phyloP scores from a whole-genome alignment of 1,140 invertebrate genomes.

The Anastrepha ludens region DNA sequence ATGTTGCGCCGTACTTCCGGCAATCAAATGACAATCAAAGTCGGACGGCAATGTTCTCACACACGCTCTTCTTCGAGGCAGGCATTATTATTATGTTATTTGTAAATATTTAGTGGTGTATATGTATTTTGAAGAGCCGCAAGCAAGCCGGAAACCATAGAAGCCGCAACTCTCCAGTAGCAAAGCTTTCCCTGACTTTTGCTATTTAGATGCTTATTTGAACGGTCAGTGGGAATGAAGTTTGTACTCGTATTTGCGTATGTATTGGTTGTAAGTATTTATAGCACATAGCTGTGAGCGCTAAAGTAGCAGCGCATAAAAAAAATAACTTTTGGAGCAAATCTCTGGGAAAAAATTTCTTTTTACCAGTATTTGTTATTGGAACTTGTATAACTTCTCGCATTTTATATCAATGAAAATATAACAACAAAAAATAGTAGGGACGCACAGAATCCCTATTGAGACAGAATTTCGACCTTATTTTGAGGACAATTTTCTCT shows the following conservation, averaged over 20 bases:
- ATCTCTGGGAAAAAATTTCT: too few species aligned
- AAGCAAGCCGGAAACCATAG: neutral
- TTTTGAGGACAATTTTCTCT: too few species aligned
- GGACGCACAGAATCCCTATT: too few species aligned
- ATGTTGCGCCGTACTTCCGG: constrained; percentile 17
- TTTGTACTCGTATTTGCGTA: neutral
- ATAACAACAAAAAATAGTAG: too few species aligned
- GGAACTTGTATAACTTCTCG: too few species aligned
- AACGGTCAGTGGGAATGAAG: neutral
- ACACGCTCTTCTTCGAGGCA: neutral
- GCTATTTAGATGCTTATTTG: neutral
- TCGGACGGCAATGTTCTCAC: constrained; percentile 15
- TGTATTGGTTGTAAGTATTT: neutral
- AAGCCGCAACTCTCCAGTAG: neutral
- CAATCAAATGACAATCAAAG: constrained; percentile 25
- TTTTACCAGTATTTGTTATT: too few species aligned
- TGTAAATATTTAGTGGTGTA: neutral
- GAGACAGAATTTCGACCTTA: too few species aligned
- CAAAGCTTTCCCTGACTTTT: neutral
- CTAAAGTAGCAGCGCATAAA: neutral
- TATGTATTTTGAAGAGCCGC: neutral
- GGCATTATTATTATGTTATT: neutral
- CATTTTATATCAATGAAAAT: too few species aligned
- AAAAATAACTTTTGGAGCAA: too few species aligned
- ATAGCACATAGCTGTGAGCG: neutral